Conservation (phyloP, 23 tunicate species). For the Corella eumyota region DNA sequence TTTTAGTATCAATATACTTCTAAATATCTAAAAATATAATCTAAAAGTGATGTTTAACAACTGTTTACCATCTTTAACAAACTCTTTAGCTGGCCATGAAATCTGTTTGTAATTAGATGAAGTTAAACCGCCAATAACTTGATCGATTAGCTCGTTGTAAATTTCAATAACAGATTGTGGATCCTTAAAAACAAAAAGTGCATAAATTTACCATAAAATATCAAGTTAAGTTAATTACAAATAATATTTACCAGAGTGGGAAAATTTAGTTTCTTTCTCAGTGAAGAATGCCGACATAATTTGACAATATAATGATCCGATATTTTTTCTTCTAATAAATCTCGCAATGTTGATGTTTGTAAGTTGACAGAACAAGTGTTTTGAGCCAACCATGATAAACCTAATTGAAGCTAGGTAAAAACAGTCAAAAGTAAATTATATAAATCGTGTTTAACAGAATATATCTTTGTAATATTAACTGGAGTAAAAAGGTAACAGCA, state of each 20-base stretch:
- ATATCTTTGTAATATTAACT: no score
- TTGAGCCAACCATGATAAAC: background rate
- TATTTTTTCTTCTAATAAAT: slow-evolving; percentile 16
- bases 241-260: slow-evolving; percentile 12
- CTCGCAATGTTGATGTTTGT: background rate
- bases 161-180: slow-evolving; percentile 1
- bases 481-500: no score
- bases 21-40: no score
- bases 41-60: no score
- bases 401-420: no score
- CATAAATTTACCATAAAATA: background rate
- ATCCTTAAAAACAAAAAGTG: background rate
- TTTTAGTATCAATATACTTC: no score
- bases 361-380: background rate
- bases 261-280: slow-evolving; percentile 5
- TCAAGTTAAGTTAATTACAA: no score
- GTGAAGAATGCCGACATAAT: slow-evolving; percentile 6
- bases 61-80: no score
- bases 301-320: slow-evolving; percentile 19
- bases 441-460: no score
- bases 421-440: no score
- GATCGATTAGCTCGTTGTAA: slow-evolving; percentile 14
- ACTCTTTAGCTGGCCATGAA: slow-evolving; percentile 59
- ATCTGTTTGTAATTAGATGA: slow-evolving; percentile 8
- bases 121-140: slow-evolving; percentile 7